Evolutionary conservation across 1,140 invertebrate species (phyloP).

Genomic region (Physella acuta): DNA sequence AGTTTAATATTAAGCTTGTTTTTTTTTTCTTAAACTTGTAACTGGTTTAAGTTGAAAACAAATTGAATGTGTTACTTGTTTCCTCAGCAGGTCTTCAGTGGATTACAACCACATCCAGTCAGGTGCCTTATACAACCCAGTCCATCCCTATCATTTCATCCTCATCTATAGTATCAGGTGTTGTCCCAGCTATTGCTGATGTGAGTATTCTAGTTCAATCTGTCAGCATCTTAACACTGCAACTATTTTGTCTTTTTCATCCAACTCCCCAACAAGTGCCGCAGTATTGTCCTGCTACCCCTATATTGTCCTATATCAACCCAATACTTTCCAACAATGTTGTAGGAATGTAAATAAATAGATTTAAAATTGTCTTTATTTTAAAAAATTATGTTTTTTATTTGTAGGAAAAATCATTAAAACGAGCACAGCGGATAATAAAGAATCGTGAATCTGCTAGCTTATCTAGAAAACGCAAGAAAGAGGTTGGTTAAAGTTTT

Average conservation of each 20-base stretch:
- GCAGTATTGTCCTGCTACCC: no score
- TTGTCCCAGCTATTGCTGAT: conserved; percentile 14
- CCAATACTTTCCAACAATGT: no score
- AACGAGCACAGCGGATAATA: conserved; percentile 86
- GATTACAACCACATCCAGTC: conserved; percentile 6
- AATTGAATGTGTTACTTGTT: no score
- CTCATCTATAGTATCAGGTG: neutral
- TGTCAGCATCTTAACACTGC: no score
- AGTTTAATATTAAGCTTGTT: no score
- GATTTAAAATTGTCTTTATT: no score
- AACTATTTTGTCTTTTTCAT: no score
- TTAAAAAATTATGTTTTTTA: conserved; percentile 15
- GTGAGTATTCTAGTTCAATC: conserved; percentile 20
- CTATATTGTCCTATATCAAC: no score
- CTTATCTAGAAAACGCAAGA: conserved; percentile 87
- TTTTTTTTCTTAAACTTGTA: no score
- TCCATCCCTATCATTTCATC: conserved; percentile 6
- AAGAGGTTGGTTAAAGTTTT: conserved; percentile 65
- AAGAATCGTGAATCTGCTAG: conserved; percentile 83
- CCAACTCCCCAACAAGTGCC: no score
- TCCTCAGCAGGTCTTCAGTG: conserved; percentile 1
- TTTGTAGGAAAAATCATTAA: conserved; percentile 67
- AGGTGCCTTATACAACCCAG: neutral
- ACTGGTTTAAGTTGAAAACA: no score
- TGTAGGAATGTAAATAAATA: no score